phyloP scores from a whole-genome alignment of 2,888 invertebrate species.

The Clivina fossor region DNA sequence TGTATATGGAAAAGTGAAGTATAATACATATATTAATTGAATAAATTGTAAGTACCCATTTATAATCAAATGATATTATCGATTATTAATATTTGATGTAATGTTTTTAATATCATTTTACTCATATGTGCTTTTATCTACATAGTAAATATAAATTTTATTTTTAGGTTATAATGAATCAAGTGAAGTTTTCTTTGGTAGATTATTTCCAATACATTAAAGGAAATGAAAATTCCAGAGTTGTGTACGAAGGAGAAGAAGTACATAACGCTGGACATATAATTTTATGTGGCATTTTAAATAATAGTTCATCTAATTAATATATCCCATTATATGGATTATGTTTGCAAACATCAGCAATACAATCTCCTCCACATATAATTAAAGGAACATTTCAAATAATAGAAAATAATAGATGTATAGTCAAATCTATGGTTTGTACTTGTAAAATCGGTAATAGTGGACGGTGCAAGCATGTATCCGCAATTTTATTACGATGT shows the following conservation, averaged over 20 bases:
- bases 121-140: too few relatives aligned
- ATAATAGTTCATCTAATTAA: too few relatives aligned
- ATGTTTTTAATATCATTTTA: too few relatives aligned
- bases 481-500: slow-evolving; percentile 7
- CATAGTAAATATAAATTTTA: too few relatives aligned
- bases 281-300: slow-evolving; percentile 2
- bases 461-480: slow-evolving; percentile 5
- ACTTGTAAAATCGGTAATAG: not conserved
- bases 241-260: slow-evolving; percentile 5
- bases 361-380: not conserved
- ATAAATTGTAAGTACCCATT: too few relatives aligned
- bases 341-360: slow-evolving; percentile 1
- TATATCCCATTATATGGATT: not conserved
- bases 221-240: slow-evolving; percentile 8
- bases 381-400: not conserved
- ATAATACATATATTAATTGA: too few relatives aligned
- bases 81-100: too few relatives aligned
- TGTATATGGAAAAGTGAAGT: too few relatives aligned
- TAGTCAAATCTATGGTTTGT: slow-evolving; percentile 2
- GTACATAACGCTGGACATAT: slow-evolving; percentile 3
- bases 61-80: too few relatives aligned
- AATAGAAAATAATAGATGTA: not conserved
- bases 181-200: slow-evolving; percentile 3
- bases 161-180: too few relatives aligned
- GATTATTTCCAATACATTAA: slow-evolving; percentile 4